Evolutionary conservation across 1,140 invertebrate species (phyloP), one percentile per base, ranked within the genome.

Genomic region (Probaryconus sp.): DNA sequence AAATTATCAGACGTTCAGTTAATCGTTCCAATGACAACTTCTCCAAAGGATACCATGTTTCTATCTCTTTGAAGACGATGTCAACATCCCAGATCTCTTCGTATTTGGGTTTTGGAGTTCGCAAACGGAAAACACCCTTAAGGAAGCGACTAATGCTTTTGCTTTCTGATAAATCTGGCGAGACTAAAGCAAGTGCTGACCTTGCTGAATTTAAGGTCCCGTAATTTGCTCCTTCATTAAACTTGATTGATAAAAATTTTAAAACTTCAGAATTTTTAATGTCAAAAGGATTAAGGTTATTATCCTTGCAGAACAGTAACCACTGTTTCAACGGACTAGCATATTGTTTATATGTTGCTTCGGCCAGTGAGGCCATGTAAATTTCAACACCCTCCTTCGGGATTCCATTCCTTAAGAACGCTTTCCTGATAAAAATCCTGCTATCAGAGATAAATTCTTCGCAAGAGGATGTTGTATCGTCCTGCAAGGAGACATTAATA

Each of bases 401-500:
- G 5, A 56, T 45, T 6, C 55, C 50, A 3, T 40, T 47, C 10
- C 21, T 68, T 24, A 42, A 7, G 17, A 48, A 68, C 0, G 56
- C 50, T 3, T 17, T 1, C 71, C 71, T 55, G 50, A 68, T 40
- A 74, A 47, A 50, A 9, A 5, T 11, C 40, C 67, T 56, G 56
- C 61, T 43, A 70, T 71, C 43, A 63, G 17, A 0, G 40, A 26
- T 11, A 76, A 24, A n/a, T 30, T 26, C 7, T 30, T 33, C 14
- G 51, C 16, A 3, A 65, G 21, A 0, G 73, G 60, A 10, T 70
- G 60, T 14, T 6, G 24, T 13, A 64, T 5, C 18, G 35, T 17
- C 38, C 48, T 75, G 58, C 56, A 69, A 35, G 58, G 71, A 58
- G 64, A 75, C 9, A 60, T 28, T 16, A 75, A 38, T n/a, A 75